Percentiles rank a stretch among this genome's conserved stretches.
These are phyloP conservation scores for Stomatorhinus walkeri DNA, from an alignment of 2,797 vertebrate genomes.

Conservation along the genomic window DNA sequence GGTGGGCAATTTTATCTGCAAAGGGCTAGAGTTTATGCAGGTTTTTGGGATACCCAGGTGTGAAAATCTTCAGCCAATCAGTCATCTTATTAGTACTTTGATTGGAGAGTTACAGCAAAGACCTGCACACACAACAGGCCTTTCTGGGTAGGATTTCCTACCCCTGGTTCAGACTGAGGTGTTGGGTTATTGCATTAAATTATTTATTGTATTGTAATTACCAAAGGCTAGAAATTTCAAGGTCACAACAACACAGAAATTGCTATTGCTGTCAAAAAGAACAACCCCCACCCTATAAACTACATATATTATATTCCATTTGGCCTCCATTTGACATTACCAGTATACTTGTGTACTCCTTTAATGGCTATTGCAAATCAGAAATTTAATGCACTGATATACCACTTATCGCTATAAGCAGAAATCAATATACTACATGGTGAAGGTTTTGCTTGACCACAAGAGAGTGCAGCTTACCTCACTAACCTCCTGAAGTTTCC, in stretches of 20 bases:
- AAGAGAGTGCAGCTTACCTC: not conserved
- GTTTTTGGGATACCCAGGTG: not conserved
- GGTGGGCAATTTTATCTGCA: not conserved
- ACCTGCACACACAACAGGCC: not conserved
- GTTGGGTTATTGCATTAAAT: not conserved
- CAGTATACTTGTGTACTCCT: not conserved
- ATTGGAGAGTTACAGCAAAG: not conserved
- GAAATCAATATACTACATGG: not conserved
- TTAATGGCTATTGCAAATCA: not conserved
- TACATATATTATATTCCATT: not conserved
- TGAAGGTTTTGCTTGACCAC: not conserved
- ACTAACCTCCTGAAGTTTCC: not conserved
- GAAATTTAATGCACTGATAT: not conserved
- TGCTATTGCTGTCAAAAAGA: not conserved
- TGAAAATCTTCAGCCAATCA: not conserved
- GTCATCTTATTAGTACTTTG: not conserved
- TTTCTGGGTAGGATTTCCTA: not conserved
- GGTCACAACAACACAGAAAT: not conserved
- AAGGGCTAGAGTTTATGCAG: not conserved
- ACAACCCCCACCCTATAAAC: not conserved
- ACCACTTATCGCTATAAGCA: not conserved
- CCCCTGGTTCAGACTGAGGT: not conserved
- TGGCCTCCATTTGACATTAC: not conserved
- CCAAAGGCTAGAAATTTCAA: not conserved
- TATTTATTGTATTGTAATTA: not conserved